Conservation (phyloP, 1,140 invertebrate genomes). For the Vanessa tameamea region DNA sequence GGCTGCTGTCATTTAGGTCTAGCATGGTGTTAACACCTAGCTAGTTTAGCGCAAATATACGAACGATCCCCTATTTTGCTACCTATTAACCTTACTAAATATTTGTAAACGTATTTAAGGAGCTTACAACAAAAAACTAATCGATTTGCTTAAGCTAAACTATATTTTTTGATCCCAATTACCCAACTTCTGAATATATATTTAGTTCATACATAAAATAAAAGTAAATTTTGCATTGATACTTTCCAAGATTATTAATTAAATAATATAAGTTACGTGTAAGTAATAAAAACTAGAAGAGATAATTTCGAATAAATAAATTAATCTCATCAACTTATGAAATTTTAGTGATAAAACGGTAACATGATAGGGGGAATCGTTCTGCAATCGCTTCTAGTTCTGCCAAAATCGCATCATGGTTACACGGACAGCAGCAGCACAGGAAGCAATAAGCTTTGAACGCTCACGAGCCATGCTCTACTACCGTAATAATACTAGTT, state of each 20-base stretch:
- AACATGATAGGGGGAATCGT: constrained; percentile 63
- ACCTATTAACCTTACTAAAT: constrained; percentile 2
- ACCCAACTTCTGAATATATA: neutral
- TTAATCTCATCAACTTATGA: neutral
- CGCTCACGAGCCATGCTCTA: constrained; percentile 60
- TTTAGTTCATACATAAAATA: neutral
- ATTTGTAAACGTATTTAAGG: neutral
- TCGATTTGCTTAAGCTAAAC: neutral
- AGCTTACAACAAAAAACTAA: neutral
- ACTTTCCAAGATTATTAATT: too few relatives aligned
- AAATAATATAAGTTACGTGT: too few relatives aligned
- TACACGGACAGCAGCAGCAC: constrained; percentile 65
- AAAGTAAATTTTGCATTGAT: too few relatives aligned
- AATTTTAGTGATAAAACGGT: constrained; percentile 44
- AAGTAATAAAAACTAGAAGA: neutral
- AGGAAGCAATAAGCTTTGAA: constrained; percentile 61
- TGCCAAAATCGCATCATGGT: constrained; percentile 66
- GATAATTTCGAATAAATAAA: neutral
- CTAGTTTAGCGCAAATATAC: constrained; percentile 70
- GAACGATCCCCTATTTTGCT: constrained; percentile 46
- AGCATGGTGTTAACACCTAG: constrained; percentile 73
- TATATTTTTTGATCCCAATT: neutral
- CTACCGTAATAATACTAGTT: constrained; percentile 57
- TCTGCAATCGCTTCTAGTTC: constrained; percentile 68
- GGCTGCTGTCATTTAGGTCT: constrained; percentile 72